Base-by-base conservation (phyloP, 2,797 vertebrate genomes). In the Balearica regulorum region DNA sequence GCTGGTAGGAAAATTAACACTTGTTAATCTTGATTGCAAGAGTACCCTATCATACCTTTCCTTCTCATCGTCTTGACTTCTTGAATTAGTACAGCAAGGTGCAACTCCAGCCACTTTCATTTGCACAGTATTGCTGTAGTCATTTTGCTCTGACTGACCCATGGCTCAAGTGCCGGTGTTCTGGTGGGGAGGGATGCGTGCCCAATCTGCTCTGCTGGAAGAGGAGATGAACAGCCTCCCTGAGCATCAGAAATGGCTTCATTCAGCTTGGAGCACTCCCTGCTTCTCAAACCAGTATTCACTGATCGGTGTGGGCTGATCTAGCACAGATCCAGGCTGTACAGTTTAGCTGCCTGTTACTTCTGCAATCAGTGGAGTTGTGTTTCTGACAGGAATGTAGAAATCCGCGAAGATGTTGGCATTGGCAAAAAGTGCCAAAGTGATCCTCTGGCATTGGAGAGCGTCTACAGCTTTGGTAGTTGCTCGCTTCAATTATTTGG, bases 61-160 rank as follows among this genome's bases (percentile, higher is more conserved):
- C 31, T 77, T n/a, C 64, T 31, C 15, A 2, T 44, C 54, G 43
- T 26, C 43, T 81, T 53, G 66, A 12, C 17, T 13, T 11, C 41
- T 64, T 39, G 72, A 69, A 17, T 83, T 31, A 16, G 24, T 1
- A 6, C 20, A 58, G 21, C 39, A 35, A 39, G 75, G 29, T 66
- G 93, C 43, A 19, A 2, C 43, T 80, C 76, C 54, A 85, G 93
- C 86, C 61, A 69, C 86, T 51, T 41, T 80, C 8, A 5, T 54
- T 72, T 79, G 39, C 25, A 3, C 39, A 3, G 28, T 18, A 2
- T 18, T 0, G 0, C 62, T 54, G 71, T 5, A 2, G 64, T 22
- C 76, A 28, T 49, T 87, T 75, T 29, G 88, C 57, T 66, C 55
- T 44, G 70, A 58, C 55, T 44, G 70, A 58, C 12, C 77, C 0